Evolutionary conservation across 2,797 vertebrate species (phyloP).

Genomic region (Smutsia gigantea): DNA sequence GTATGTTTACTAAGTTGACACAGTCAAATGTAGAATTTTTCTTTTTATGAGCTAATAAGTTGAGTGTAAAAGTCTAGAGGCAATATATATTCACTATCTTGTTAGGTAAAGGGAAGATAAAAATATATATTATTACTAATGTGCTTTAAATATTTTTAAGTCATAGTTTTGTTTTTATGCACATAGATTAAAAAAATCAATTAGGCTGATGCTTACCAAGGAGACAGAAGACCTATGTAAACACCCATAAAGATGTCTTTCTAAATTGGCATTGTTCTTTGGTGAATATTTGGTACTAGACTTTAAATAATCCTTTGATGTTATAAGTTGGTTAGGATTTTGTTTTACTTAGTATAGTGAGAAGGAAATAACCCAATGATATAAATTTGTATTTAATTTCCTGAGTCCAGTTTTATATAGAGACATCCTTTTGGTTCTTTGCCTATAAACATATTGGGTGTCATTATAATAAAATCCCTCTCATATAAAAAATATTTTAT

Average conservation of each 20-base stretch:
- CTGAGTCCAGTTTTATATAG: not conserved
- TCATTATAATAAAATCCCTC: slow-evolving; percentile 1
- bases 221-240: not conserved
- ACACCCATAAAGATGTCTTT: not conserved
- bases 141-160: not conserved
- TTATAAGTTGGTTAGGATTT: not conserved
- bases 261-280: not conserved
- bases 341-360: not conserved
- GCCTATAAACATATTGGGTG: not conserved
- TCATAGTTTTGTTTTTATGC: not conserved
- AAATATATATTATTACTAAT: not conserved
- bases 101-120: not conserved
- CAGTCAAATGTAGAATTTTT: not conserved
- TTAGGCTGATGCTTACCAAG: not conserved
- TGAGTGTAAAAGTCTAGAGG: not conserved
- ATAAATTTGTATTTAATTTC: slow-evolving; percentile 7
- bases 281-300: not conserved
- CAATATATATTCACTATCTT: not conserved
- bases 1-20: not conserved
- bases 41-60: slow-evolving; percentile 14
- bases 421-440: not conserved
- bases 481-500: not conserved
- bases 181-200: not conserved
- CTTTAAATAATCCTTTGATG: not conserved
- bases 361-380: not conserved